These are phyloP conservation scores for Drosophila rubida DNA, from an alignment of 2,888 invertebrate species.

Conservation along the genomic window DNA sequence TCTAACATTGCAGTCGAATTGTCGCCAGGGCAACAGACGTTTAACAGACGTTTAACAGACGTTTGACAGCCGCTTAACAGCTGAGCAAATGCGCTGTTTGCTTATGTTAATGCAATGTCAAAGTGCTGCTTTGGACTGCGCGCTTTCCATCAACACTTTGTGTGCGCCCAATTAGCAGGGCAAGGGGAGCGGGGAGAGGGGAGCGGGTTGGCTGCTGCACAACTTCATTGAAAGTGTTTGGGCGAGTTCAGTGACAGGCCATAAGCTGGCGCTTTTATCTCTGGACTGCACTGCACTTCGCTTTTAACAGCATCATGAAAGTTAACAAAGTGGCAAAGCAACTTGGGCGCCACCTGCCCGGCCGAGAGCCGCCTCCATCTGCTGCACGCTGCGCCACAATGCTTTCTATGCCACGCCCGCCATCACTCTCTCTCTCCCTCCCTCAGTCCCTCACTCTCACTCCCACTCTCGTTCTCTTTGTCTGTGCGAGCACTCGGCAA, in stretches of 20 bases:
- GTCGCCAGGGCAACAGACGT: too few species aligned
- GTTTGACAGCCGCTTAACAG: too few species aligned
- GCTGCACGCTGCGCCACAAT: not conserved
- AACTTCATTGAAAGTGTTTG: slow-evolving; percentile 20
- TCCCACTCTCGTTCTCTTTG: slow-evolving; percentile 8
- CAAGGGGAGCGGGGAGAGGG: not conserved
- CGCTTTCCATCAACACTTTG: not conserved
- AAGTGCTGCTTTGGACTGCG: not conserved
- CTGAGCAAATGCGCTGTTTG: too few species aligned
- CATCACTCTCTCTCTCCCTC: not conserved
- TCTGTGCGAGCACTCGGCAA: slow-evolving; percentile 20
- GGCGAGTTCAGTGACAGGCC: slow-evolving; percentile 26
- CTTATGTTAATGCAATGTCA: too few species aligned
- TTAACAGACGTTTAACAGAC: too few species aligned
- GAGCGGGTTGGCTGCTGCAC: not conserved
- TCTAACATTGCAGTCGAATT: too few species aligned
- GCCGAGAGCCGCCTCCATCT: not conserved
- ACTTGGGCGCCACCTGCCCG: slow-evolving; percentile 15
- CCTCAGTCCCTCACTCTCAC: not conserved
- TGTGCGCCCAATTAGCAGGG: slow-evolving; percentile 1
- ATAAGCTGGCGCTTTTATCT: slow-evolving; percentile 30
- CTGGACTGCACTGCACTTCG: slow-evolving; percentile 25
- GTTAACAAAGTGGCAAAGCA: slow-evolving; percentile 36
- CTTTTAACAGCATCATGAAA: slow-evolving; percentile 42
- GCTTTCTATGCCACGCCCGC: not conserved